Evolutionary conservation across 2,797 vertebrate species (phyloP).

Genomic region (Halcyon chelicuti): DNA sequence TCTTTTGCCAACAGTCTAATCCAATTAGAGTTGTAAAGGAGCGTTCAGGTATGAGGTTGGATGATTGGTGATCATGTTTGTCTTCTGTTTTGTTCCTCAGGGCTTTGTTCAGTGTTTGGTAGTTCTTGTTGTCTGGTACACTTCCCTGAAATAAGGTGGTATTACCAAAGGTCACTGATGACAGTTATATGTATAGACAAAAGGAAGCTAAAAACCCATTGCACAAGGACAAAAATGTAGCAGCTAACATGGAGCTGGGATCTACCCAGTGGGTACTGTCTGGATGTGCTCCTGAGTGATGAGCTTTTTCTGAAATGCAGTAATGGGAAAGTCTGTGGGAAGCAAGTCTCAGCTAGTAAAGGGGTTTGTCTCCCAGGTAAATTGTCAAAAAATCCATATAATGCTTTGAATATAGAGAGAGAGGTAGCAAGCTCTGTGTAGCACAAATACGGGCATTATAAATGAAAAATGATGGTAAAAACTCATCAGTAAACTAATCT

Average conservation of each 20-base stretch:
- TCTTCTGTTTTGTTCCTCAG: accelerated
- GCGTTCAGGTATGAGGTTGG: not conserved
- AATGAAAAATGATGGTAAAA: slow-evolving; percentile 40
- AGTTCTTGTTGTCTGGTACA: not conserved
- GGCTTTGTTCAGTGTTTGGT: not conserved
- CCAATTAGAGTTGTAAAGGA: not conserved
- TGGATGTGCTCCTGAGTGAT: not conserved
- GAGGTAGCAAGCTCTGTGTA: not conserved
- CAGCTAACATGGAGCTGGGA: not conserved
- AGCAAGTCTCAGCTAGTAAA: not conserved
- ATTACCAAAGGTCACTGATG: not conserved
- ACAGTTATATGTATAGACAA: not conserved
- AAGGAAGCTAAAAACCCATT: not conserved
- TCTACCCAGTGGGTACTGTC: not conserved
- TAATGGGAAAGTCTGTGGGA: not conserved
- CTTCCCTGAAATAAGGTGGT: not conserved
- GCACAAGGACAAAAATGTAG: not conserved
- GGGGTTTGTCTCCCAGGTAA: not conserved
- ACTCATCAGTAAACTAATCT: slow-evolving; percentile 52
- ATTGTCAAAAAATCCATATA: not conserved
- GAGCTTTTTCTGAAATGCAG: not conserved
- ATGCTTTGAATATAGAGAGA: not conserved
- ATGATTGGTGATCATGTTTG: not conserved
- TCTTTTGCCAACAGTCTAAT: not conserved
- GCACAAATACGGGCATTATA: not conserved